Conservation (phyloP, 1,140 invertebrate species). For the Apocrypta bakeri region DNA sequence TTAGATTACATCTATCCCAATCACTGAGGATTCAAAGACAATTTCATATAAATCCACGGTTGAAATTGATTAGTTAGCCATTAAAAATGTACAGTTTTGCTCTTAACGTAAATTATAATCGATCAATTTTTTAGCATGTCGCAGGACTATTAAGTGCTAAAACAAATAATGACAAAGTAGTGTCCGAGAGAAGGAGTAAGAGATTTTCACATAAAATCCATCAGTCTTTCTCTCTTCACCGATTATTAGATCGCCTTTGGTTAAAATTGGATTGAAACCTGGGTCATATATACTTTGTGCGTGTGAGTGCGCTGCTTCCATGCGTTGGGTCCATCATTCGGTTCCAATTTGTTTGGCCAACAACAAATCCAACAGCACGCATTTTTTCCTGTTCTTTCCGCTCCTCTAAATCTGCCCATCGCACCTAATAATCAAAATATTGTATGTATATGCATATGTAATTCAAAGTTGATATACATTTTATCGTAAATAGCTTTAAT, state of each 20-base stretch:
- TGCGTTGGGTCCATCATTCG: constrained; percentile 94
- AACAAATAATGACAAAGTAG: background rate
- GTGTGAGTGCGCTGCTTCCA: constrained; percentile 90
- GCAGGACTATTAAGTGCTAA: constrained; percentile 12
- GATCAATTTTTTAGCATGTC: constrained; percentile 3
- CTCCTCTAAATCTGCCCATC: constrained; percentile 98
- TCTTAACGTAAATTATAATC: background rate
- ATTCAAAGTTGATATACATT: too few relatives aligned
- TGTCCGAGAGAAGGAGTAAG: background rate
- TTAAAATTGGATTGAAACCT: constrained; percentile 51
- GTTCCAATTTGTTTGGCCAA: constrained; percentile 95
- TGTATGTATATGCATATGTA: too few relatives aligned
- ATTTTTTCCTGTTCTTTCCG: constrained; percentile 91
- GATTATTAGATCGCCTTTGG: constrained; percentile 20
- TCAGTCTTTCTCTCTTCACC: constrained; percentile 15
- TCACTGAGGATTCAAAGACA: constrained; percentile 19
- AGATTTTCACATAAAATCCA: background rate
- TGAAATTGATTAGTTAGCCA: background rate
- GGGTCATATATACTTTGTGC: constrained; percentile 91
- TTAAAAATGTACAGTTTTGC: constrained; percentile 41
- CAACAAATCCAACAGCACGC: constrained; percentile 94
- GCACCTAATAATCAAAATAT: constrained; percentile 82
- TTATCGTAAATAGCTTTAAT: too few relatives aligned
- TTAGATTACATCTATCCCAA: constrained; percentile 28
- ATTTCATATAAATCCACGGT: constrained; percentile 34